Evolutionary conservation across 2,113 vertebrate species (phyloP).

Genomic region (Cyprinodon tularosa): DNA sequence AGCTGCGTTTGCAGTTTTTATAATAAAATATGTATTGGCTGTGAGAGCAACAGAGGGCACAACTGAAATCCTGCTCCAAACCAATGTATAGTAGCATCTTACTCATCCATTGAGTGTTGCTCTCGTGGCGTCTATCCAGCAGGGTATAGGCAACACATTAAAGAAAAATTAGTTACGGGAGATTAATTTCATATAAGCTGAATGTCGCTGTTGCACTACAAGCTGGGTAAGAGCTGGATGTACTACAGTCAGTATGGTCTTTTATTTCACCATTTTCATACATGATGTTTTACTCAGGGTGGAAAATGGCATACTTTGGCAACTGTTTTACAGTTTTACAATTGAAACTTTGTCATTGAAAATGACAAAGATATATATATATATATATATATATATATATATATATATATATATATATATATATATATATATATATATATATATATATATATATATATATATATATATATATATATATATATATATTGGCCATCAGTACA

Average conservation of each 20-base stretch:
- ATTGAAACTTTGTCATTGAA: not conserved
- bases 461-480: no score
- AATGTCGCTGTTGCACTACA: not conserved
- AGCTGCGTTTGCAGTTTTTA: constrained; percentile 1
- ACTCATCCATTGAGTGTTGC: not conserved
- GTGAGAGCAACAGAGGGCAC: constrained; percentile 69
- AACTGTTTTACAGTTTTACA: not conserved
- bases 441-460: no score
- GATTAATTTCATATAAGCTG: not conserved
- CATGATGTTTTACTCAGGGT: not conserved
- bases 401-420: no score
- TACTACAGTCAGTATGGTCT: not conserved
- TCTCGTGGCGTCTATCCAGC: not conserved
- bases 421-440: no score
- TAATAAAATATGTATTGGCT: not conserved
- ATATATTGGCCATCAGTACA: no score
- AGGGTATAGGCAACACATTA: not conserved
- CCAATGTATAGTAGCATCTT: not conserved
- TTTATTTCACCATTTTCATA: not conserved
- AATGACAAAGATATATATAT: no score
- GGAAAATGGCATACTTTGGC: not conserved
- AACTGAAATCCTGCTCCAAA: constrained; percentile 23
- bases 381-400: no score
- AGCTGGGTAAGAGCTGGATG: not conserved
- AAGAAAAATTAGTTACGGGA: not conserved